phyloP scores from a whole-genome alignment of 2,797 vertebrate genomes.

The Enteromius fasciolatus region DNA sequence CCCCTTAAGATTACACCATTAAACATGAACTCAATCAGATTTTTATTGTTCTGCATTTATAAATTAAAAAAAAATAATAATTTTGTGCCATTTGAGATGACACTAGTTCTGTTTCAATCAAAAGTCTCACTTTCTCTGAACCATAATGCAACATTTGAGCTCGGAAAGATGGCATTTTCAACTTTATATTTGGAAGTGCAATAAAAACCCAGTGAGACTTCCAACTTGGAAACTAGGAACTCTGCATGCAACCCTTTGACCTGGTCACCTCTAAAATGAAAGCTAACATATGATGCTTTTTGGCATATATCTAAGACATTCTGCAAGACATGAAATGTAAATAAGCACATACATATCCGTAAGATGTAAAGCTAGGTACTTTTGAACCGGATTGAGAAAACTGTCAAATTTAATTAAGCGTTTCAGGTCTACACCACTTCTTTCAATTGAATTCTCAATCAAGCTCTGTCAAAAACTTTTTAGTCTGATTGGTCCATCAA shows the following conservation, averaged over 20 bases:
- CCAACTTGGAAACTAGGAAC: neutral
- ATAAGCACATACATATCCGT: neutral
- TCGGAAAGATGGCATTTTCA: neutral
- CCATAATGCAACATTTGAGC: slow-evolving; percentile 10
- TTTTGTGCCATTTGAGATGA: slow-evolving; percentile 22
- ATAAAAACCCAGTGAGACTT: neutral
- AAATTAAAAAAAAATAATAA: neutral
- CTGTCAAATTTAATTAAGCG: neutral
- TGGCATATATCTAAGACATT: neutral
- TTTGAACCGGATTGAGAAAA: neutral
- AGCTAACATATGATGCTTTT: neutral
- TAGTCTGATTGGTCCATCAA: neutral
- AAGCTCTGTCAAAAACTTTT: neutral
- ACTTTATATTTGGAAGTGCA: neutral
- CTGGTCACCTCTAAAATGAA: neutral
- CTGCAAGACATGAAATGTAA: neutral
- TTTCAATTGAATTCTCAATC: neutral
- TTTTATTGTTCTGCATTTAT: neutral
- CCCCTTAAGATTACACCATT: neutral
- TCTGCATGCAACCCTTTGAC: neutral
- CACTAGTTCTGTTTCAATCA: slow-evolving; percentile 36
- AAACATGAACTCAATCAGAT: neutral
- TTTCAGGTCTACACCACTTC: neutral
- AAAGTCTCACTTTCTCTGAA: neutral
- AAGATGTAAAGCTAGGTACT: neutral